Percentiles rank a stretch among this genome's conserved stretches.
These are phyloP conservation scores for Fragum fragum DNA, from an alignment of 2,888 invertebrate genomes.

Conservation along the genomic window DNA sequence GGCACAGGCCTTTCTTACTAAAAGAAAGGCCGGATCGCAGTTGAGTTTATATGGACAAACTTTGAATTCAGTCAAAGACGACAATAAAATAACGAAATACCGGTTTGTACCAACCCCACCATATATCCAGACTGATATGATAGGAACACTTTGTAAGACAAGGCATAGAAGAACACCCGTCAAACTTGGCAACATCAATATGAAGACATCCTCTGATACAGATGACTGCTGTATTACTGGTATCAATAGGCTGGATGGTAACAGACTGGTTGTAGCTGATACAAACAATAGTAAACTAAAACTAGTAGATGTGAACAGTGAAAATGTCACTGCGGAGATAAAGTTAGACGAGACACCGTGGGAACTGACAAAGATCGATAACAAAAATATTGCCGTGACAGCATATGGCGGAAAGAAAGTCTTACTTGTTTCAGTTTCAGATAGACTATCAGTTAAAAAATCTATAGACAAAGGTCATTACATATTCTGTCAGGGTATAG, in stretches of 20 bases:
- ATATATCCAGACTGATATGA: too few species aligned
- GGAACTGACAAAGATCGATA: constrained; percentile 6
- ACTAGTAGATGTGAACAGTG: background rate
- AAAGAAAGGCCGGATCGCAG: background rate
- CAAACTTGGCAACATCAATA: background rate
- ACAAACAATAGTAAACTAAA: background rate
- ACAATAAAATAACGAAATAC: background rate
- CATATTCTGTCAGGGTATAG: constrained; percentile 11
- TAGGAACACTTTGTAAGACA: background rate
- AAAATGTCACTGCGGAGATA: background rate
- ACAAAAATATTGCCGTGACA: constrained; percentile 10
- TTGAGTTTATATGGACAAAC: background rate
- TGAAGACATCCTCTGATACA: constrained; percentile 1
- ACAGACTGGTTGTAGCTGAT: background rate
- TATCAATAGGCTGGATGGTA: background rate
- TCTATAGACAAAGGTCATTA: background rate
- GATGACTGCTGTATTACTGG: background rate
- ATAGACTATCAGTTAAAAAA: background rate
- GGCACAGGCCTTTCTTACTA: background rate
- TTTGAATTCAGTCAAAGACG: background rate
- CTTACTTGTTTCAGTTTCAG: background rate
- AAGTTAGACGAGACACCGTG: background rate
- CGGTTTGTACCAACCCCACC: background rate
- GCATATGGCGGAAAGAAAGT: background rate
- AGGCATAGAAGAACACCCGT: background rate